Base-by-base conservation (phyloP, 2,888 invertebrate genomes). In the Yponomeuta evonymella region DNA sequence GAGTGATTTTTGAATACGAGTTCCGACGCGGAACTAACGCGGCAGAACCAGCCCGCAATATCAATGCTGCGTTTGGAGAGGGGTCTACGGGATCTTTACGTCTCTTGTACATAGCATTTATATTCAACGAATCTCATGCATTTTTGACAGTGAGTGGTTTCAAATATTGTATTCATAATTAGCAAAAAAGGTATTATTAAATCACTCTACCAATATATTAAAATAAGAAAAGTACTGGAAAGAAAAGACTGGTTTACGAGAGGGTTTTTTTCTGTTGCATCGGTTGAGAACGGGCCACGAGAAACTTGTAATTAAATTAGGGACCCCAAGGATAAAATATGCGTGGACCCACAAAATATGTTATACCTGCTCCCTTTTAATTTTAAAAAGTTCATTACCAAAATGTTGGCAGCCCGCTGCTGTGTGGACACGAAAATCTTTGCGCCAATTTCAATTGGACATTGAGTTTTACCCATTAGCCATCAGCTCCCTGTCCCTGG, bases 241-340 rank as follows among this genome's bases (percentile, higher is more conserved):
- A 43, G 9, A 5, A 43, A 43, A 43, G 8, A 43, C 43, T 43
- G 43, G 43, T 43, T 43, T 43, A 4, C 8, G 43, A 43, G 5
- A 8, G 9, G 5, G 5, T 6, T 43, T 43, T 43, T 8, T 6
- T 8, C 43, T 8, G 8, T 8, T 43, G 8, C 51, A 15, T 15
- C 15, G 4, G 12, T 58, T 58, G 51, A 8, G 51, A 58, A 58
- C 15, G 15, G 15, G 4, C 51, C 51, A 5, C 51, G 15, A 33
- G 30, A 65, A 70, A 70, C 62, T 70, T 70, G 48, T 70, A 70
- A 70, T 70, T 70, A 70, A 70, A 70, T 70, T 63, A 70, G 70
- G 36, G 70, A 11, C 70, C 70, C 29, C n/a, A 0, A 63, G 70
- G 70, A 70, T 63, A 62, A 63, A 70, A 70, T 70, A 63, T 70